phyloP scores from a whole-genome alignment of 2,113 vertebrate genomes.

The Riparia riparia region DNA sequence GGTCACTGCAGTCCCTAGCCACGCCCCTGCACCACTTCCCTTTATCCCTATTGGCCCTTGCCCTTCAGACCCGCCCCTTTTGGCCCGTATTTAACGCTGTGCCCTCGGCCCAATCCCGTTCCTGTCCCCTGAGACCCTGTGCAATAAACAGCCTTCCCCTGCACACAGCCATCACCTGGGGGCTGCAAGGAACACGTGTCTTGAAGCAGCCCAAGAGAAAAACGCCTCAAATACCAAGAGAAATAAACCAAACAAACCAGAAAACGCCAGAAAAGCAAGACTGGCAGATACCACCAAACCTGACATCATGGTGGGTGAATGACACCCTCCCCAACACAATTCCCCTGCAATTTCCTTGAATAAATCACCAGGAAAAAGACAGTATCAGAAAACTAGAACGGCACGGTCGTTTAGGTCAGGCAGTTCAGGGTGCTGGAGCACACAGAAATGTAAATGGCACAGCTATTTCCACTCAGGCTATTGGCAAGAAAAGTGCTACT shows the following conservation, averaged over 20 bases:
- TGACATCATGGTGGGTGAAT: accelerated
- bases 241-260: background rate
- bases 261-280: background rate
- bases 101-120: too few relatives aligned
- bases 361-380: background rate
- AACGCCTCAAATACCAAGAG: background rate
- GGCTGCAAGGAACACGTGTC: too few relatives aligned
- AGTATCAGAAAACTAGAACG: background rate
- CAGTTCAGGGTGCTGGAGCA: background rate
- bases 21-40: too few relatives aligned
- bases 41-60: background rate
- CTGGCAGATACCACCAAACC: background rate
- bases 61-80: too few relatives aligned
- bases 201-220: background rate
- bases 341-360: background rate
- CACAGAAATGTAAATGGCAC: background rate
- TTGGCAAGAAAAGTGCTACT: background rate
- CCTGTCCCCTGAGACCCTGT: too few relatives aligned
- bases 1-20: background rate
- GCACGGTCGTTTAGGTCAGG: background rate
- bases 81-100: background rate
- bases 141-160: too few relatives aligned
- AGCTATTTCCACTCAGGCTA: background rate
- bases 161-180: too few relatives aligned
- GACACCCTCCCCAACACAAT: background rate